A percentile compares a stretch with the other conserved stretches of the same genome.
Evolutionary conservation across 2,888 invertebrate species (phyloP).

Genomic region (Polyploca ridens): DNA sequence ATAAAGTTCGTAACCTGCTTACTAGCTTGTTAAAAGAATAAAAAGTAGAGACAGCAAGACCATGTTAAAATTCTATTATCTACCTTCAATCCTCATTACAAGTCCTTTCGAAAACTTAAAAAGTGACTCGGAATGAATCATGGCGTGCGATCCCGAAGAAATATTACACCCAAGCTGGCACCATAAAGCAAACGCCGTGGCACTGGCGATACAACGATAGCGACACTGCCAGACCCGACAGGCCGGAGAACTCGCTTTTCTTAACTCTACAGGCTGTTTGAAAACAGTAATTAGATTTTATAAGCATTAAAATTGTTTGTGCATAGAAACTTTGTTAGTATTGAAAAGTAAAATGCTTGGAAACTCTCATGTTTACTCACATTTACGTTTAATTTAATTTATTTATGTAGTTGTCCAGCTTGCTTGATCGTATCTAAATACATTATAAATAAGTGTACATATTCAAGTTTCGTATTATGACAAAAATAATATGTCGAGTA

Average conservation of each 20-base stretch:
- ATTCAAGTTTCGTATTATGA: neutral
- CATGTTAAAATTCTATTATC: conserved; percentile 70
- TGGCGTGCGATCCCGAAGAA: conserved; percentile 83
- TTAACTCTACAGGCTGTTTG: conserved; percentile 64
- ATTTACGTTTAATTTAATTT: too few relatives aligned
- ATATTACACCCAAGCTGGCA: conserved; percentile 82
- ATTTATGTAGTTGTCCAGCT: too few relatives aligned
- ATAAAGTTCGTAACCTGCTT: neutral
- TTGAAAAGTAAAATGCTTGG: neutral
- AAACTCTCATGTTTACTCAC: neutral
- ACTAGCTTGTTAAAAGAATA: neutral
- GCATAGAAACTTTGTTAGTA: neutral
- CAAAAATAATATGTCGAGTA: conserved; percentile 13
- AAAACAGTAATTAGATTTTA: conserved; percentile 19
- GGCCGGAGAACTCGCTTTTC: conserved; percentile 76
- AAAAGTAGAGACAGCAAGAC: neutral
- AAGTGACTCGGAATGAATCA: conserved; percentile 80
- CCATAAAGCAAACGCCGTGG: conserved; percentile 84
- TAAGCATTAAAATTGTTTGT: conserved; percentile 15
- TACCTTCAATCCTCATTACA: conserved; percentile 74
- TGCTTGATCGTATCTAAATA: too few relatives aligned
- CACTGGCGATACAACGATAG: conserved; percentile 83
- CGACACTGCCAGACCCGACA: conserved; percentile 79
- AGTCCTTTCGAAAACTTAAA: conserved; percentile 77
- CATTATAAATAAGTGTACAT: neutral